Base-by-base conservation (phyloP, 2,888 invertebrate species). In the Petrophora chlorosata region DNA sequence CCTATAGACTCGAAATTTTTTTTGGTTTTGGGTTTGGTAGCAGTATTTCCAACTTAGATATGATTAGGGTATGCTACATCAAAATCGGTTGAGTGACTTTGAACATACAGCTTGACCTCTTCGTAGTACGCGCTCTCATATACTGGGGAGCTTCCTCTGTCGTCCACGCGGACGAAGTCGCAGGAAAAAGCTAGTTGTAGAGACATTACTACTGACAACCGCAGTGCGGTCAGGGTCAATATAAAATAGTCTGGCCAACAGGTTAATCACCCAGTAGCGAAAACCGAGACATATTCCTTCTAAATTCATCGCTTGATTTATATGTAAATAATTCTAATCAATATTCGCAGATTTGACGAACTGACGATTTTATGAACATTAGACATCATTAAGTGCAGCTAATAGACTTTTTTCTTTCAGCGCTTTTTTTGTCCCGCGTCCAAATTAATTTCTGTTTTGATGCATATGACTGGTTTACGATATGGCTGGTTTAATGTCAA, bases 291-390 rank as follows among this genome's bases (percentile, higher is more conserved):
- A 22, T 30, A 9, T 43, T 42, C 25, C 30, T 50, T 42, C 29
- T 13, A 50, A 28, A 42, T 23, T 39, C 30, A 16, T 29, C 19
- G 5, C 53, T 40, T 45, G 53, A 42, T 53, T 51, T 54, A 50
- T 55, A 54, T 59, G 44, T 46, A 54, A 56, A 59, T 56, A 35
- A 29, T 32, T 41, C 40, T 48, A 56, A 59, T 56, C 53, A 59
- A 56, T 53, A 56, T 53, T 49, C 53, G 48, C 52, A 29, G 13
- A 41, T 48, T 56, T 59, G 59, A 59, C 59, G 56, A 59, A 50
- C 59, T 54, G 54, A 54, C 56, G 61, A 58, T 56, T 61, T 61
- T 58, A 61, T 61, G 39, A 52, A 46, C 53, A 53, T 54, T 48
- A 35, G 34, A 53, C 54, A 53, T 53, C 61, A 50, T 61, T 61